These are phyloP conservation scores for Rhagium mordax DNA, from an alignment of 2,888 invertebrate species.

Conservation along the genomic window DNA sequence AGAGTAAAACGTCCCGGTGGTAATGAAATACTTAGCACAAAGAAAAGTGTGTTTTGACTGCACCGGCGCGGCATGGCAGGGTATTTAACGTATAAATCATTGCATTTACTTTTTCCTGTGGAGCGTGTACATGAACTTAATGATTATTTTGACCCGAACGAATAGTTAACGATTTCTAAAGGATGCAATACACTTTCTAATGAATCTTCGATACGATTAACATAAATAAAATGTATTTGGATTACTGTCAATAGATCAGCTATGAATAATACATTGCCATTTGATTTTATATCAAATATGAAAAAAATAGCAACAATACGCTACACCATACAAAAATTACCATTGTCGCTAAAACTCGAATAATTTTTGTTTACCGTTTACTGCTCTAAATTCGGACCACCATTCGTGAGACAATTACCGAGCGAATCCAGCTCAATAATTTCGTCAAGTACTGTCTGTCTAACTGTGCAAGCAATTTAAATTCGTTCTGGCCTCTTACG, in stretches of 20 bases:
- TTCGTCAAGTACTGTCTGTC: neutral
- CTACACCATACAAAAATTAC: too few relatives aligned
- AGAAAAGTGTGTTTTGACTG: neutral
- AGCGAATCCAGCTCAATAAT: neutral
- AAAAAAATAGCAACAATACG: too few relatives aligned
- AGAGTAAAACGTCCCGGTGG: neutral
- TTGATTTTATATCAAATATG: too few relatives aligned
- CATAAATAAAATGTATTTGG: too few relatives aligned
- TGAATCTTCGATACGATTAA: neutral
- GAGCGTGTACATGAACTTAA: constrained; percentile 14
- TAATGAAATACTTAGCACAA: neutral
- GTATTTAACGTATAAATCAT: neutral
- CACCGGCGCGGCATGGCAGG: neutral
- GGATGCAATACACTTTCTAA: neutral
- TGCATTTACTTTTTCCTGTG: neutral
- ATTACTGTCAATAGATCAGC: too few relatives aligned
- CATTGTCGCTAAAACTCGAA: neutral
- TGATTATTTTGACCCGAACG: neutral
- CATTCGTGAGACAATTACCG: neutral
- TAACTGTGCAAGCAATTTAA: constrained; percentile 25
- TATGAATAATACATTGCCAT: too few relatives aligned
- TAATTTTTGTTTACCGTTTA: neutral
- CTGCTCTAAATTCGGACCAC: neutral
- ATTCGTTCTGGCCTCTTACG: constrained; percentile 15
- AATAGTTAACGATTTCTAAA: neutral